These are phyloP conservation scores for Melanerpes formicivorus DNA, from an alignment of 2,113 vertebrate species.

Conservation along the genomic window DNA sequence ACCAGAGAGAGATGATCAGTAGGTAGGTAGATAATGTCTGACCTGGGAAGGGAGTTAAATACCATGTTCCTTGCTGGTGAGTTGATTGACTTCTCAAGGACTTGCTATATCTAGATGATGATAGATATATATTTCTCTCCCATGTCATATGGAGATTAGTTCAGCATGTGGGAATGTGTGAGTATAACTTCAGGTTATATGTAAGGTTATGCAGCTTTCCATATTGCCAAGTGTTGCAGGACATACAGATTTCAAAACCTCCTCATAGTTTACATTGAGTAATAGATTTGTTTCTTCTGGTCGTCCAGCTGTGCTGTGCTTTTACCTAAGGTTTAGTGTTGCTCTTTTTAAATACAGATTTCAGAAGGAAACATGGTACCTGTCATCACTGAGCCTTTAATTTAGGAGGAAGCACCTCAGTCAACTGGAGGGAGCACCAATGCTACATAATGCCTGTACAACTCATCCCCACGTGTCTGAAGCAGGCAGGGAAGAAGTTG, in stretches of 20 bases:
- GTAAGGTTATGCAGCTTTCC: neutral
- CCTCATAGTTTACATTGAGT: neutral
- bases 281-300: neutral
- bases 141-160: neutral
- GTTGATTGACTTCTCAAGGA: neutral
- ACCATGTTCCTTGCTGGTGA: accelerated
- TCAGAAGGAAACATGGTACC: neutral
- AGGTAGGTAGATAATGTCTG: neutral
- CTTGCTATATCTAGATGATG: neutral
- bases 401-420: neutral
- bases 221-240: neutral
- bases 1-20: neutral
- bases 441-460: neutral
- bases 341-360: neutral
- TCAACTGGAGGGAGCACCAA: neutral
- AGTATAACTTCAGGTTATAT: slow-evolving; percentile 6
- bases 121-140: neutral
- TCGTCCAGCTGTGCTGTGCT: neutral
- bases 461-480: neutral
- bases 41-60: neutral
- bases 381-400: neutral
- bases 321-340: neutral
- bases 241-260: neutral
- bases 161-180: slow-evolving; percentile 11
- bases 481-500: neutral